These are phyloP conservation scores for Diloba caeruleocephala DNA, from an alignment of 2,888 invertebrate genomes.

Conservation along the genomic window DNA sequence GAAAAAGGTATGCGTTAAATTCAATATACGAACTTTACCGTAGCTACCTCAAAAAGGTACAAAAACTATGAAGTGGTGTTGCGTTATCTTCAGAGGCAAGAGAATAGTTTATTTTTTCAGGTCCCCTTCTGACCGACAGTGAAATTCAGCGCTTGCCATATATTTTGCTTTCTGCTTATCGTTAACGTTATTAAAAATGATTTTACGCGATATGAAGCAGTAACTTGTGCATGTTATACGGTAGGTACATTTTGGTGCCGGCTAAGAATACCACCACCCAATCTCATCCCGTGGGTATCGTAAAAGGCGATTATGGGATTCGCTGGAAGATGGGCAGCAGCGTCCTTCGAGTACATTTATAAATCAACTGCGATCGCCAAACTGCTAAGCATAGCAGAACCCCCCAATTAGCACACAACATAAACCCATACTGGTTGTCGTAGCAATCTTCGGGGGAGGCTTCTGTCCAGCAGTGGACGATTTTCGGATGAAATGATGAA, in stretches of 20 bases:
- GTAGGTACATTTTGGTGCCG: not conserved
- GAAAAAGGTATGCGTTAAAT: constrained; percentile 39
- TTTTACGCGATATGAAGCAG: not conserved
- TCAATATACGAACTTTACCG: constrained; percentile 43
- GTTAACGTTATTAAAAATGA: constrained; percentile 16
- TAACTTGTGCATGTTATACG: not conserved
- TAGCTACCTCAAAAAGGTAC: constrained; percentile 42
- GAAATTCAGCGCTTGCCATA: constrained; percentile 23
- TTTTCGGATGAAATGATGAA: too few relatives aligned
- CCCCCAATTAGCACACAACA: too few relatives aligned
- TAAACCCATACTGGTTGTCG: too few relatives aligned
- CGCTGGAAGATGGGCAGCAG: too few relatives aligned
- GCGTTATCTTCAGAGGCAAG: constrained; percentile 15
- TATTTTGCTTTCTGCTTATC: constrained; percentile 19
- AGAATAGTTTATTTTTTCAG: constrained; percentile 41
- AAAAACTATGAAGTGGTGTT: constrained; percentile 19
- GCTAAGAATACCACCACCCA: too few relatives aligned
- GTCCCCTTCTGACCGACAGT: constrained; percentile 33
- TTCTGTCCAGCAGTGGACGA: too few relatives aligned
- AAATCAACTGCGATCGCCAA: too few relatives aligned
- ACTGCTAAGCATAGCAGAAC: too few relatives aligned
- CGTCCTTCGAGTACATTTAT: too few relatives aligned
- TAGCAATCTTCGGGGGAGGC: too few relatives aligned
- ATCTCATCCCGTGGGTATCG: too few relatives aligned
- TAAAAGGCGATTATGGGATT: too few relatives aligned